These are phyloP conservation scores for Seladonia tumulorum DNA, from an alignment of 2,888 invertebrate species.

Conservation along the genomic window DNA sequence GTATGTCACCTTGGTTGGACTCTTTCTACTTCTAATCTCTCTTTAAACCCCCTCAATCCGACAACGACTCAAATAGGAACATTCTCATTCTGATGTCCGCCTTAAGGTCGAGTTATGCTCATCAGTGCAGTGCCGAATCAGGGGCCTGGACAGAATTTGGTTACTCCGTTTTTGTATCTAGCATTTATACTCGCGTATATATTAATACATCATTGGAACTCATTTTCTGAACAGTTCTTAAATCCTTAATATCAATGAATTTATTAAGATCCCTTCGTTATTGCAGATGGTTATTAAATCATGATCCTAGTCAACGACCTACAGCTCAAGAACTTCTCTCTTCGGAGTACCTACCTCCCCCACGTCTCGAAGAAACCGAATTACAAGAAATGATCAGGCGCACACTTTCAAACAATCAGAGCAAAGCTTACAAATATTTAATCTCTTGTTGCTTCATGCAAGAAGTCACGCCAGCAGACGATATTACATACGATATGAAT, in stretches of 20 bases:
- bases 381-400: constrained; percentile 93
- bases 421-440: constrained; percentile 91
- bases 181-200: too few relatives aligned
- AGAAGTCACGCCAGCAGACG: constrained; percentile 88
- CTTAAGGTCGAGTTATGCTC: too few relatives aligned
- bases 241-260: background rate
- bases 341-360: constrained; percentile 93
- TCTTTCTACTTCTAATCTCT: too few relatives aligned
- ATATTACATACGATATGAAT: constrained; percentile 93
- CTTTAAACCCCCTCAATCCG: too few relatives aligned
- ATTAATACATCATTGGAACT: background rate
- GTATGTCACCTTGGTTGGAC: too few relatives aligned
- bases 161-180: too few relatives aligned
- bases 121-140: too few relatives aligned
- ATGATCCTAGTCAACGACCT: constrained; percentile 93
- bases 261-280: constrained; percentile 1
- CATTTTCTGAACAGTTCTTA: background rate
- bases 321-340: constrained; percentile 93
- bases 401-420: constrained; percentile 92
- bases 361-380: constrained; percentile 93
- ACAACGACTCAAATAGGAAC: too few relatives aligned
- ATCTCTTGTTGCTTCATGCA: constrained; percentile 87
- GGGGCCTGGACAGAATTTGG: too few relatives aligned
- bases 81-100: background rate
- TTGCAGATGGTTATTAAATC: constrained; percentile 91